These are phyloP conservation scores for Drosophila yakuba DNA, from an alignment of 1,140 invertebrate species.

Conservation along the genomic window DNA sequence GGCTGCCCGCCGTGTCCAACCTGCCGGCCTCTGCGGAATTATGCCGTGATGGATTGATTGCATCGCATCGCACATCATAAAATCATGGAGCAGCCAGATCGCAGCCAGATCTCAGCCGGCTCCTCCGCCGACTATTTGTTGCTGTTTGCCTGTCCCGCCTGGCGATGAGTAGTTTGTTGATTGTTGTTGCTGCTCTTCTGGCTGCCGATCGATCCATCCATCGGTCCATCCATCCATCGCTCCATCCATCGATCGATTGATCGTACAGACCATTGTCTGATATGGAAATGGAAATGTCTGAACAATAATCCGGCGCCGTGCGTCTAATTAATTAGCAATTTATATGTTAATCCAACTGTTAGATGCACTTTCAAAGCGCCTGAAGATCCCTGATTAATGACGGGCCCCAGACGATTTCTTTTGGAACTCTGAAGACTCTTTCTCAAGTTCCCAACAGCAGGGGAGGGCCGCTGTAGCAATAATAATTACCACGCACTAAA, in stretches of 20 bases:
- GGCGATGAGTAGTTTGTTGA: conserved; percentile 78
- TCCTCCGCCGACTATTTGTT: conserved; percentile 39
- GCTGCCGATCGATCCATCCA: conserved; percentile 59
- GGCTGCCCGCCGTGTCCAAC: conserved; percentile 66
- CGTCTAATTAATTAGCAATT: conserved; percentile 80
- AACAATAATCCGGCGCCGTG: conserved; percentile 73
- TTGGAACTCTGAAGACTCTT: neutral
- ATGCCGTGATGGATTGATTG: conserved; percentile 77
- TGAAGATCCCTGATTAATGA: conserved; percentile 40
- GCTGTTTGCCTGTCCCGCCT: conserved; percentile 51
- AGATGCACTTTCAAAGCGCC: conserved; percentile 25
- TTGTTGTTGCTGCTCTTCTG: conserved; percentile 60
- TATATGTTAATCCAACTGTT: conserved; percentile 77
- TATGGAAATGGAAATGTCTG: conserved; percentile 36
- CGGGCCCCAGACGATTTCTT: conserved; percentile 18
- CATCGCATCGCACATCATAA: conserved; percentile 80
- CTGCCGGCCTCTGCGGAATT: conserved; percentile 38
- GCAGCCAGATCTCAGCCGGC: conserved; percentile 21
- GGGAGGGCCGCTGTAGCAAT: conserved; percentile 10
- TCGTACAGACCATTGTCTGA: conserved; percentile 42
- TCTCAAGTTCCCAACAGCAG: conserved; percentile 25
- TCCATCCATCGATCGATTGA: conserved; percentile 56
- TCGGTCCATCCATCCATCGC: conserved; percentile 56
- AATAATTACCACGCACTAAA: conserved; percentile 3
- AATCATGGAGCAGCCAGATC: conserved; percentile 48